A percentile compares a stretch with the other conserved stretches of the same genome.
Conservation (phyloP, 2,888 invertebrate genomes). For the Nasonovia ribisnigri region DNA sequence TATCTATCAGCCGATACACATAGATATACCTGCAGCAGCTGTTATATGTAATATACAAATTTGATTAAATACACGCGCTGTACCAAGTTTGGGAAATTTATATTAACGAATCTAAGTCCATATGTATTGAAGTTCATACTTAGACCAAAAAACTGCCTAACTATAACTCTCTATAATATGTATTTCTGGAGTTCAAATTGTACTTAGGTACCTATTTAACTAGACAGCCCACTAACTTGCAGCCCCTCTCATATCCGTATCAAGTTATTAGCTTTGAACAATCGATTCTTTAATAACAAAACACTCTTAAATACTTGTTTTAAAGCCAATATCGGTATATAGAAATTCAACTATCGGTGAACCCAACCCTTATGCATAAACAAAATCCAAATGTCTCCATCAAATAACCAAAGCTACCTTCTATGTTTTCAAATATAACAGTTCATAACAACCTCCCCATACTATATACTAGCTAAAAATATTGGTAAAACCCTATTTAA, state of each 20-base stretch:
- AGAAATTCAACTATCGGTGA: neutral
- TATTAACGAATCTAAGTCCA: neutral
- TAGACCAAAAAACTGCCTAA: too few relatives aligned
- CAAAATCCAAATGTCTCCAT: neutral
- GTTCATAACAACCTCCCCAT: neutral
- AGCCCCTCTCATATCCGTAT: neutral
- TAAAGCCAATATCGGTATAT: neutral
- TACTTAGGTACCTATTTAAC: neutral
- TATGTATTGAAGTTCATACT: neutral
- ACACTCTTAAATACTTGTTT: neutral
- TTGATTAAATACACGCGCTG: neutral
- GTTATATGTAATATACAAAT: neutral
- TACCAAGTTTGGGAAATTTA: neutral
- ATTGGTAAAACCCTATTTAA: neutral
- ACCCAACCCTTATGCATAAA: neutral
- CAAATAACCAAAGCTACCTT: neutral
- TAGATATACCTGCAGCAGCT: neutral
- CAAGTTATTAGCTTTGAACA: too few relatives aligned
- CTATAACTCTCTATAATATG: neutral
- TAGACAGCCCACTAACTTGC: too few relatives aligned
- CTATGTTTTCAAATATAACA: neutral
- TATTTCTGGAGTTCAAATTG: neutral
- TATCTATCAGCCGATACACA: neutral
- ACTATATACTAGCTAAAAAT: neutral
- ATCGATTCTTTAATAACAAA: neutral